phyloP scores from a whole-genome alignment of 2,797 vertebrate species.

The Lates japonicus region DNA sequence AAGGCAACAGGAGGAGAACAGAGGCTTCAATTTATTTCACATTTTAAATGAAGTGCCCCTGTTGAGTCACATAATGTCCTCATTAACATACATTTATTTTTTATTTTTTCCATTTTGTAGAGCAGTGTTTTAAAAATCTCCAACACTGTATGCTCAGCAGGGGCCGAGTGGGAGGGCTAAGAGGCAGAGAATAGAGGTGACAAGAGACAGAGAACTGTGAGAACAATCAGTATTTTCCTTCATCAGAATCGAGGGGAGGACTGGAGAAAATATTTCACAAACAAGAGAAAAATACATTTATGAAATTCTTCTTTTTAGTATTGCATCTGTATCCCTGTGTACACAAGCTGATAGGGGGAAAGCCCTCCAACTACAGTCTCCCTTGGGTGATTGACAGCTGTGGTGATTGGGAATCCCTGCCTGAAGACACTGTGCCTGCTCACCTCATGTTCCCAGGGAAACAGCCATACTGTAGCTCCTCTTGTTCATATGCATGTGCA shows the following conservation, averaged over 20 bases:
- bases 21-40: conserved; percentile 13
- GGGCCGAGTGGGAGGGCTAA: conserved; percentile 27
- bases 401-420: conserved; percentile 42
- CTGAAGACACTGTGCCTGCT: conserved; percentile 43
- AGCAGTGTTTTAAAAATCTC: conserved; percentile 33
- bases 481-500: conserved; percentile 1
- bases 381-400: conserved; percentile 35
- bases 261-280: conserved; percentile 8
- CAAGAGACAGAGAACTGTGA: conserved; percentile 18
- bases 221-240: conserved; percentile 23
- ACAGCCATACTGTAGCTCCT: not conserved
- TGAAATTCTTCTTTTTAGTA: not conserved
- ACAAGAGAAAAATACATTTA: not conserved
- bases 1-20: not conserved
- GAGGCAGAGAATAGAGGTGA: conserved; percentile 19
- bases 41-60: conserved; percentile 22
- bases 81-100: conserved; percentile 42
- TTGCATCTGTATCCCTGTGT: not conserved
- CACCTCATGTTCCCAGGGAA: conserved; percentile 18
- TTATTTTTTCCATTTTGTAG: conserved; percentile 23
- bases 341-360: not conserved
- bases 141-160: conserved; percentile 12
- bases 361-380: conserved; percentile 18
- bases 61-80: conserved; percentile 30
- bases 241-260: not conserved